Conservation (phyloP, 2,797 vertebrate genomes). For the Onychomys arenicola region DNA sequence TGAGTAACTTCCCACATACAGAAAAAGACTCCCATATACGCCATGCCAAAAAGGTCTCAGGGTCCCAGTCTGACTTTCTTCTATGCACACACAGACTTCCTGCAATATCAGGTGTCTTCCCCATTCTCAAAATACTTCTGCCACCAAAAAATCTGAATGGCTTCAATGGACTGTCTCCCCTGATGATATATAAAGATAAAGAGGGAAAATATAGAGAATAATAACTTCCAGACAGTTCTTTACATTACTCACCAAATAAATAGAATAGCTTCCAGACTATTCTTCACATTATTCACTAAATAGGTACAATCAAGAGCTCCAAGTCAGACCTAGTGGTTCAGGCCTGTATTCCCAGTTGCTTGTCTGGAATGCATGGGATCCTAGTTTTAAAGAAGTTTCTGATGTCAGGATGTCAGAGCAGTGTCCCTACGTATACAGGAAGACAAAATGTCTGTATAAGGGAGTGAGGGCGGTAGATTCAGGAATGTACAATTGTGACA, state of each 20-base stretch:
- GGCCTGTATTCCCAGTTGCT: background rate
- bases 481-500: background rate
- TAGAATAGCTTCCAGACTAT: constrained; percentile 3
- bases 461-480: background rate
- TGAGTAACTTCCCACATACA: background rate
- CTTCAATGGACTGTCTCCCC: background rate
- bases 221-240: constrained; percentile 39
- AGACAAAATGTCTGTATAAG: background rate
- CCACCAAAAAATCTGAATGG: constrained; percentile 22
- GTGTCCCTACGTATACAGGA: background rate
- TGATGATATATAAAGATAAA: background rate
- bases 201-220: background rate
- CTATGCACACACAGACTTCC: background rate
- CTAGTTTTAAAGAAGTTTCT: constrained; percentile 27
- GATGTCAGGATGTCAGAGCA: background rate
- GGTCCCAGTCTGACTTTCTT: background rate
- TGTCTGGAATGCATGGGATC: background rate
- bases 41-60: background rate
- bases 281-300: constrained; percentile 25
- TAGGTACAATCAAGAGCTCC: background rate
- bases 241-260: background rate
- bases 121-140: constrained; percentile 49
- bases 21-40: background rate
- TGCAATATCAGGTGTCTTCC: background rate
- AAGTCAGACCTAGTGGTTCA: background rate